phyloP scores from a whole-genome alignment of 2,797 vertebrate species.

The Xiphophorus birchmanni region DNA sequence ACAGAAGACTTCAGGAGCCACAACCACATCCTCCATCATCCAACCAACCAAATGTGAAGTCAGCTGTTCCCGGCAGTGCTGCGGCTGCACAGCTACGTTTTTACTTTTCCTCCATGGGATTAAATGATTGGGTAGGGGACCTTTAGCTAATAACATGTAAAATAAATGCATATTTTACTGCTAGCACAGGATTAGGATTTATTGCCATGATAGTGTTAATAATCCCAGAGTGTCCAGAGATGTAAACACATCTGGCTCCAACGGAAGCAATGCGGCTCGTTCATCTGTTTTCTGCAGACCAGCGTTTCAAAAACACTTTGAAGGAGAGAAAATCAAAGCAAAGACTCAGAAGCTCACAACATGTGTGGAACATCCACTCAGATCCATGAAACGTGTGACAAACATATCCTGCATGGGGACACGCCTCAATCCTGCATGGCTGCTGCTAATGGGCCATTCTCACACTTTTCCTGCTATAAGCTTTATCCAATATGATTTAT shows the following conservation, averaged over 20 bases:
- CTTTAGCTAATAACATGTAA: not conserved
- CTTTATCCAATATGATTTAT: not conserved
- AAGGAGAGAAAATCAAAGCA: slow-evolving; percentile 37
- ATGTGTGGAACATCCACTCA: slow-evolving; percentile 54
- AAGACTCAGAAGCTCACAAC: slow-evolving; percentile 38
- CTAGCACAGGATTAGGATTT: not conserved
- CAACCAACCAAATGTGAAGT: slow-evolving; percentile 69
- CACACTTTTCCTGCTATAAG: slow-evolving; percentile 12
- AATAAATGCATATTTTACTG: not conserved
- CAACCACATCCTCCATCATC: slow-evolving; percentile 36
- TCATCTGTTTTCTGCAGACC: slow-evolving; percentile 60
- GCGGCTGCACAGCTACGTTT: slow-evolving; percentile 37
- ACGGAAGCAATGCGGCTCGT: slow-evolving; percentile 20
- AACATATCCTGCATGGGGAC: slow-evolving; percentile 18
- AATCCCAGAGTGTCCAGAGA: slow-evolving; percentile 27
- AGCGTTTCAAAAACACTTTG: slow-evolving; percentile 49
- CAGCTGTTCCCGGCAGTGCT: slow-evolving; percentile 61
- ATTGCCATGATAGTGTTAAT: slow-evolving; percentile 28
- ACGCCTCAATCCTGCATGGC: slow-evolving; percentile 57
- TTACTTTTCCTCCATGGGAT: slow-evolving; percentile 1
- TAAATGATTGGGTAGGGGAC: not conserved
- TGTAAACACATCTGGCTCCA: slow-evolving; percentile 64
- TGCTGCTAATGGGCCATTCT: slow-evolving; percentile 45
- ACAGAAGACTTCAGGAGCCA: slow-evolving; percentile 49
- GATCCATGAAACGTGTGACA: slow-evolving; percentile 26